Conservation (phyloP, 1,140 invertebrate species). For the Aphaenogaster ashmeadi region DNA sequence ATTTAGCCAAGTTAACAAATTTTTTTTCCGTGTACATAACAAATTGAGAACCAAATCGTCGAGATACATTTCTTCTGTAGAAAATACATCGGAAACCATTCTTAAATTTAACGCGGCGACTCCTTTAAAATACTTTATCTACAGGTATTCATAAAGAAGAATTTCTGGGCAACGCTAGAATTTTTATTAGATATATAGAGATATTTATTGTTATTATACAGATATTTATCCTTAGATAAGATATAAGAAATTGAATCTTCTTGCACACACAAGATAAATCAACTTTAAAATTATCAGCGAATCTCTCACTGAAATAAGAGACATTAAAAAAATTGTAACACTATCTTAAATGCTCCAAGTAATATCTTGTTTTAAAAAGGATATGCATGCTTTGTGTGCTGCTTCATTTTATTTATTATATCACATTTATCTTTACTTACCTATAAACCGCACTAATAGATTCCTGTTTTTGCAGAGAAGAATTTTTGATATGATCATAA, state of each 20-base stretch:
- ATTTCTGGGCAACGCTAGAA: neutral
- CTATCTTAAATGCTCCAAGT: neutral
- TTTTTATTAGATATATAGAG: neutral
- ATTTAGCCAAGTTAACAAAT: too few species aligned
- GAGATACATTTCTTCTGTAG: neutral
- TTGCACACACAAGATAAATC: neutral
- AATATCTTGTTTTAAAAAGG: neutral
- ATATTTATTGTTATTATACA: slow-evolving; percentile 4
- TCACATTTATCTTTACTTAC: neutral
- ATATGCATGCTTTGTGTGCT: neutral
- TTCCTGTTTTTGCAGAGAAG: neutral
- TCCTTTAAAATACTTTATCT: neutral
- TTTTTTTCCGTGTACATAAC: neutral
- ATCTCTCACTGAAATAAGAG: neutral
- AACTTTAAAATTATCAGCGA: neutral
- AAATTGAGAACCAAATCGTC: neutral
- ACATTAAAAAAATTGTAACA: neutral
- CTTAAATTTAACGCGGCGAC: neutral
- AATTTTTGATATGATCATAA: neutral
- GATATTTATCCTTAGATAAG: neutral
- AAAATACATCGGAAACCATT: neutral
- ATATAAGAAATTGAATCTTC: neutral
- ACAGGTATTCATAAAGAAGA: neutral
- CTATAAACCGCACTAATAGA: neutral
- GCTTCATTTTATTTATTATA: neutral